Evolutionary conservation across 1,140 invertebrate genomes (phyloP).

Genomic region (Atopsyche davidsoni): DNA sequence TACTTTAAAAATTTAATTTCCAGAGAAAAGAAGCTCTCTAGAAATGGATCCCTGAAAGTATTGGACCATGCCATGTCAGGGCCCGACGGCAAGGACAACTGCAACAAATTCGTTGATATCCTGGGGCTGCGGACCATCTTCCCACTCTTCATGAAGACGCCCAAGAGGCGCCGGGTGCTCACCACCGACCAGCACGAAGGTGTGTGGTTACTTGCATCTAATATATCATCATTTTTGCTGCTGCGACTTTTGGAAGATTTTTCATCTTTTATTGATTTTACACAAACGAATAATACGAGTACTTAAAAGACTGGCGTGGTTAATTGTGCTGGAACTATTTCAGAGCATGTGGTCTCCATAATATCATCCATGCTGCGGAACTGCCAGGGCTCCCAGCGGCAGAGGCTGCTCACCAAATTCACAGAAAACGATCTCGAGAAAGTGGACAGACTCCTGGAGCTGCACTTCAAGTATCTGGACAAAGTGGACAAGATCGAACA

Average conservation of each 20-base stretch:
- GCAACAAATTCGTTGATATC: constrained; percentile 98
- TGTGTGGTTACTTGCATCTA: constrained; percentile 33
- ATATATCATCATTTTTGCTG: constrained; percentile 4
- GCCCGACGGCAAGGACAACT: constrained; percentile 88
- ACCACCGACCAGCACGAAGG: constrained; percentile 90
- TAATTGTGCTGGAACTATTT: too few species aligned
- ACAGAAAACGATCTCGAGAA: constrained; percentile 98
- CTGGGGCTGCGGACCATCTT: constrained; percentile 94
- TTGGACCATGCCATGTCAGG: constrained; percentile 94
- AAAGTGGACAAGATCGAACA: constrained; percentile 87
- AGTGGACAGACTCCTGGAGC: constrained; percentile 90
- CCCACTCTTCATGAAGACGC: constrained; percentile 98
- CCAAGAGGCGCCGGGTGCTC: constrained; percentile 80
- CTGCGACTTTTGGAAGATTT: background rate
- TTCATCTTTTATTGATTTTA: background rate
- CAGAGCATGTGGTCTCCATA: constrained; percentile 92
- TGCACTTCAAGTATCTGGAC: constrained; percentile 96
- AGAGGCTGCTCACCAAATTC: constrained; percentile 91
- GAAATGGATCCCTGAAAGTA: constrained; percentile 95
- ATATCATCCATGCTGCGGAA: constrained; percentile 89
- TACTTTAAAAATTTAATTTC: too few species aligned
- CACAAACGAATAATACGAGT: too few species aligned
- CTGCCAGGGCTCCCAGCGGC: constrained; percentile 82
- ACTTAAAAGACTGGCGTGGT: too few species aligned
- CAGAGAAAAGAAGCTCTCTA: constrained; percentile 93